Base-by-base conservation (phyloP, 1,140 invertebrate species). In the Gerris buenoi region DNA sequence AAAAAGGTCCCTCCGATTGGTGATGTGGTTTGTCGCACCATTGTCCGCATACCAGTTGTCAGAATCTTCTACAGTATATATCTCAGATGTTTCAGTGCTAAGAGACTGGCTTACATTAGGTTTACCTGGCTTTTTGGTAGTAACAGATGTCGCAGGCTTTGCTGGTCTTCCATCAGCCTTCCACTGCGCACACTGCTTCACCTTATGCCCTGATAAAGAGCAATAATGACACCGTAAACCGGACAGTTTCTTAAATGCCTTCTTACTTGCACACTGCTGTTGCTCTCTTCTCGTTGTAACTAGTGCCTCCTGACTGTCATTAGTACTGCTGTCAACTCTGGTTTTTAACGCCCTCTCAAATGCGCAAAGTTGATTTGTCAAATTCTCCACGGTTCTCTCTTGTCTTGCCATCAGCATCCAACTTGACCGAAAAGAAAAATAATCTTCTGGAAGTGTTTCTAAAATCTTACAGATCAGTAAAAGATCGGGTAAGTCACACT, bases 21-120 rank as follows among this genome's bases (percentile, higher is more conserved):
- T 73, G 27, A 76, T 65, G 63, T 76, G 75, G 57, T 69, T 73
- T 25, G 70, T 76, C 25, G 74, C 74, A 29, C 75, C 75, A 64
- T 75, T 75, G 64, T 75, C 70, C 26, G 74, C 67, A 69, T 69
- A 73, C 75, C 73, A 75, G 28, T 68, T 70, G 22, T 67, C 67
- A 68, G 65, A 26, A 70, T 72, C 70, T 10, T 29, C 22, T 61
- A 71, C 70, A 28, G 67, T 3, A 3, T 3, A 5, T 15, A 60
- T 5, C 58, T 15, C 58, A 46, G 33, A 46, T 46, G 58, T 60
- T 60, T 15, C 58, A 22, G 22, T 25, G 23, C 58, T 60, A 15
- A 60, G 58, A 15, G 23, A 13, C 58, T 14, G 5, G 5, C 15
- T 60, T 5, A 5, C 58, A 60, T 22, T 60, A 25, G 10, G 10